A percentile compares a stretch with the other conserved stretches of the same genome.
Evolutionary conservation across 2,888 invertebrate genomes (phyloP).

Genomic region (Chironomus riparius): DNA sequence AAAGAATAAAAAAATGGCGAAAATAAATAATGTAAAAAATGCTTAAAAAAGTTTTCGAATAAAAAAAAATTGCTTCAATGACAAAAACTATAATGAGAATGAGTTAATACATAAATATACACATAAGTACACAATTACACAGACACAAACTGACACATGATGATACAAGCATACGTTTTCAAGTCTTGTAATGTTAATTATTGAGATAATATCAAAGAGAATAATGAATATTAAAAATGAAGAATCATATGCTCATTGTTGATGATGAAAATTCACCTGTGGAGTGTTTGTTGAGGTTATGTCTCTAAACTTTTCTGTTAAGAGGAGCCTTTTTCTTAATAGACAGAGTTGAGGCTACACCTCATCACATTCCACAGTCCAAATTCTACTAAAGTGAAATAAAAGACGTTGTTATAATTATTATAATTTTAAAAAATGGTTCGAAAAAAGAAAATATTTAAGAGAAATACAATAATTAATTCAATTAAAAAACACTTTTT

Average conservation of each 20-base stretch:
- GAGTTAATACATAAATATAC: neutral
- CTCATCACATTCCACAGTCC: neutral
- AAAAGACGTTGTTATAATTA: conserved; percentile 5
- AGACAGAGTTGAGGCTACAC: too few species aligned
- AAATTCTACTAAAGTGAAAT: neutral
- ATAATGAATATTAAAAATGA: neutral
- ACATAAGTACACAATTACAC: neutral
- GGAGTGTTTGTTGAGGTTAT: too few species aligned
- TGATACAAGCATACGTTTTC: neutral
- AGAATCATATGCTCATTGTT: neutral
- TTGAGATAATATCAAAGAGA: neutral
- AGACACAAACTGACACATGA: neutral
- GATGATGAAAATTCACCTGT: neutral
- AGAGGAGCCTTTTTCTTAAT: too few species aligned
- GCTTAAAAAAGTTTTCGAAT: neutral
- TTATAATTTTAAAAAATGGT: neutral
- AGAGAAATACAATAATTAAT: neutral
- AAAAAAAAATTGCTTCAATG: neutral
- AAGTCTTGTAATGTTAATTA: neutral
- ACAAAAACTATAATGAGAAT: neutral
- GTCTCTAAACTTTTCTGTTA: too few species aligned
- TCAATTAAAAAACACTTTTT: neutral
- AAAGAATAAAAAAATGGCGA: neutral
- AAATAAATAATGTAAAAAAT: neutral
- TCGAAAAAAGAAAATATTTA: neutral